Percentiles rank a stretch among this genome's conserved stretches.
Evolutionary conservation across 2,113 vertebrate species (phyloP).

Genomic region (Sinocyclocheilus grahami): DNA sequence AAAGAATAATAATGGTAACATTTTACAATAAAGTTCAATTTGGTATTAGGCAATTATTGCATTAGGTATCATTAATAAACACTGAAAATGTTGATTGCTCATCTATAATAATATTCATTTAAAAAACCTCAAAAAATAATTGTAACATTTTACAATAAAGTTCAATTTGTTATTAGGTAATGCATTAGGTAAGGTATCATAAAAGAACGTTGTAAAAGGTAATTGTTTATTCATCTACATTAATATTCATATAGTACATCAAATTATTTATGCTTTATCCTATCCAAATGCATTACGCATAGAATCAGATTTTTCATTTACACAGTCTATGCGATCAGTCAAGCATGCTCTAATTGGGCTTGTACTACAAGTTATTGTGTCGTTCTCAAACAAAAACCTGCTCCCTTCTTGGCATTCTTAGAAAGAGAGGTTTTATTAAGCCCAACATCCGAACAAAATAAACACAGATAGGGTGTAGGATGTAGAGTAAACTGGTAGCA

Average conservation of each 20-base stretch:
- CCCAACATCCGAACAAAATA: neutral
- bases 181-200: no score
- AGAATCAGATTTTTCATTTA: neutral
- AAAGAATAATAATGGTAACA: no score
- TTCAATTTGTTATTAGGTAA: no score
- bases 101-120: no score
- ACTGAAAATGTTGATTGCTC: no score
- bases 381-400: neutral
- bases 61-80: no score
- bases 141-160: no score
- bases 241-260: neutral
- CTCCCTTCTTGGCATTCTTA: neutral
- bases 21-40: no score
- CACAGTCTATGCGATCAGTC: constrained; percentile 19
- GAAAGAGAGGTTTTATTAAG: constrained; percentile 18
- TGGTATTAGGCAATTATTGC: no score
- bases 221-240: no score
- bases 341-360: constrained; percentile 21
- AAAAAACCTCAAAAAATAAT: no score
- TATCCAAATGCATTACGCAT: neutral
- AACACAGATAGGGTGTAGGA: neutral
- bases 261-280: neutral
- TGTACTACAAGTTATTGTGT: constrained; percentile 14
- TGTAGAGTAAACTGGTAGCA: neutral
- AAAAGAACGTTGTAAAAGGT: no score